Conservation (phyloP, 2,797 vertebrate species). For the Tokudaia muenninki region DNA sequence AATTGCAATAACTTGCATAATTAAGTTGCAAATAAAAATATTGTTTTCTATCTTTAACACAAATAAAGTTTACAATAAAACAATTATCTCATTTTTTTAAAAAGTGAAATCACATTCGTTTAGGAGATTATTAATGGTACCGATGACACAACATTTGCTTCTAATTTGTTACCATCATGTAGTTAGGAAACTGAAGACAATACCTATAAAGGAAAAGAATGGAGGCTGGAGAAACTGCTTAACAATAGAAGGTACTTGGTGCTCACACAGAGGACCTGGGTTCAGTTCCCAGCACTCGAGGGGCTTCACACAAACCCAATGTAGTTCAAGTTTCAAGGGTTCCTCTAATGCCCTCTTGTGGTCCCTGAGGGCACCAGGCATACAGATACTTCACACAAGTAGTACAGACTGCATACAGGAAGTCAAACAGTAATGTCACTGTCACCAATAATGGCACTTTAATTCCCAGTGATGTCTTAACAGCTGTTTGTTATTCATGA, state of each 20-base stretch:
- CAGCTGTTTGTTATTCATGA: neutral
- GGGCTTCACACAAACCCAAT: neutral
- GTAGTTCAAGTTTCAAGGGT: neutral
- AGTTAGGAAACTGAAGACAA: conserved; percentile 15
- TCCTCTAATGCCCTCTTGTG: neutral
- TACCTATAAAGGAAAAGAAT: neutral
- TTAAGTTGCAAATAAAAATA: conserved; percentile 78
- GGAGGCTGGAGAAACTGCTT: neutral
- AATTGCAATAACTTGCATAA: conserved; percentile 73
- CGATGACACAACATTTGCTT: conserved; percentile 33
- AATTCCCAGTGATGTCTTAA: conserved; percentile 55
- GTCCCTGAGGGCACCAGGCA: neutral
- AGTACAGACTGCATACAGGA: neutral
- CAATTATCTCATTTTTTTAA: conserved; percentile 72
- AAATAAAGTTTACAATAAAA: conserved; percentile 84
- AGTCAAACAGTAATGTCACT: neutral
- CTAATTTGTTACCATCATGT: conserved; percentile 28
- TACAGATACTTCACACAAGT: neutral
- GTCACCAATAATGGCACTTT: neutral
- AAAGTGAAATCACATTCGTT: conserved; percentile 60
- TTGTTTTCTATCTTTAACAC: conserved; percentile 82
- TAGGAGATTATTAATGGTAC: conserved; percentile 14
- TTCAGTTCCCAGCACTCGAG: neutral
- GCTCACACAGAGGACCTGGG: neutral
- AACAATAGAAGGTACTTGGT: too few species aligned